Evolutionary conservation across 2,888 invertebrate genomes (phyloP).

Genomic region (Eupeodes luniger): DNA sequence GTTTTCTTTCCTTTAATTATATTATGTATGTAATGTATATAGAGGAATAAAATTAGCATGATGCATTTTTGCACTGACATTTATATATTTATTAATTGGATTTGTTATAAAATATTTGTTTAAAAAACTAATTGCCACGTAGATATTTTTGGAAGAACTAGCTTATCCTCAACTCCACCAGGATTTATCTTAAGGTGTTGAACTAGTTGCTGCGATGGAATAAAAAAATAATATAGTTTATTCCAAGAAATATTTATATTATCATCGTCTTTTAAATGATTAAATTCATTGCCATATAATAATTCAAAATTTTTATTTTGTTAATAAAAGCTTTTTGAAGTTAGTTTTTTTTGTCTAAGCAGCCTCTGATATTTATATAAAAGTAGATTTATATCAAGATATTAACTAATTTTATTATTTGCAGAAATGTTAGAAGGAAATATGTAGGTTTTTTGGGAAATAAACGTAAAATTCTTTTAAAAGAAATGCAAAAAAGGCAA

Average conservation of each 20-base stretch:
- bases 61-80: constrained; percentile 72
- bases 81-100: constrained; percentile 70
- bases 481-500: constrained; percentile 1
- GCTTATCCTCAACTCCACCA: constrained; percentile 81
- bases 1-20: background rate
- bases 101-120: constrained; percentile 74
- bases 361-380: constrained; percentile 1
- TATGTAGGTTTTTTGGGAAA: constrained; percentile 11
- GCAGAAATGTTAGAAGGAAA: constrained; percentile 27
- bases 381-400: background rate
- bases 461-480: background rate
- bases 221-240: constrained; percentile 78
- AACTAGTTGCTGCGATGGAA: constrained; percentile 81
- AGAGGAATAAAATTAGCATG: constrained; percentile 65
- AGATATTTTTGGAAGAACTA: constrained; percentile 76
- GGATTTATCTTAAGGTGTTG: constrained; percentile 80
- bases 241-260: constrained; percentile 67
- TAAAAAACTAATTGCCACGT: constrained; percentile 75
- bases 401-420: constrained; percentile 16
- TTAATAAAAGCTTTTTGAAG: constrained; percentile 50
- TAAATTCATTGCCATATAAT: constrained; percentile 40
- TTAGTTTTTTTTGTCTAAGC: constrained; percentile 44
- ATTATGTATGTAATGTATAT: constrained; percentile 30
- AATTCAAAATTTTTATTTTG: constrained; percentile 24
- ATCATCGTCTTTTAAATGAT: constrained; percentile 36